These are phyloP conservation scores for Isoperla grammatica DNA, from an alignment of 2,888 invertebrate genomes.

Conservation along the genomic window DNA sequence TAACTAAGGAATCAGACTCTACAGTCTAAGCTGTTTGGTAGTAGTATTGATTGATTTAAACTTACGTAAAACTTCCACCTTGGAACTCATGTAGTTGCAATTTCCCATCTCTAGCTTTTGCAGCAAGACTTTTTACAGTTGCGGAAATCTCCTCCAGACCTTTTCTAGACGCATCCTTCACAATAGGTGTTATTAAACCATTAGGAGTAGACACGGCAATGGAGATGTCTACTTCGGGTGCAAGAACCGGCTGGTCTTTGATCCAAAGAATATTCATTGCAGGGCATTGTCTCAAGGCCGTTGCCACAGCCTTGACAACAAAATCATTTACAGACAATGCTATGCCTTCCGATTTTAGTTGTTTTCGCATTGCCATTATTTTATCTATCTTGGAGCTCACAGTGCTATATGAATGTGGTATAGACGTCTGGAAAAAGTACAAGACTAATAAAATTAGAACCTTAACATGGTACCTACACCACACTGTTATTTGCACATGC, in stretches of 20 bases:
- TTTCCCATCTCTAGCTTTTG: constrained; percentile 54
- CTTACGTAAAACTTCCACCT: constrained; percentile 52
- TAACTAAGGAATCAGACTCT: too few relatives aligned
- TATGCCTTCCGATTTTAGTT: constrained; percentile 48
- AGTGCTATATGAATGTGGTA: constrained; percentile 62
- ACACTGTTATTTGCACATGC: too few relatives aligned
- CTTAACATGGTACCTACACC: too few relatives aligned
- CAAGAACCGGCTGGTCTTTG: constrained; percentile 43
- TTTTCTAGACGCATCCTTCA: constrained; percentile 50
- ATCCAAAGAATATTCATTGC: constrained; percentile 46
- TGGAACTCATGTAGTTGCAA: constrained; percentile 63
- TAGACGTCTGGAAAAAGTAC: constrained; percentile 46
- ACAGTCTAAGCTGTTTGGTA: too few relatives aligned
- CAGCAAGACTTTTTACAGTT: constrained; percentile 49
- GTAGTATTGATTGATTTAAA: too few relatives aligned
- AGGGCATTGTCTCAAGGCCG: constrained; percentile 50
- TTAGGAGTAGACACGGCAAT: constrained; percentile 60
- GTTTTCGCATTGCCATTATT: constrained; percentile 47
- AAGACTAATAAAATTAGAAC: not conserved
- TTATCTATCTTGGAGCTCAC: constrained; percentile 50
- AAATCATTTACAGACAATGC: constrained; percentile 62
- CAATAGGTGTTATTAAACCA: constrained; percentile 61
- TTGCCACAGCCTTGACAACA: constrained; percentile 57
- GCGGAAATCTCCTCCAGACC: constrained; percentile 51
- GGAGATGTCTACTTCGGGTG: constrained; percentile 50